These are phyloP conservation scores for Thaleichthys pacificus DNA, from an alignment of 2,797 vertebrate species.

Conservation along the genomic window DNA sequence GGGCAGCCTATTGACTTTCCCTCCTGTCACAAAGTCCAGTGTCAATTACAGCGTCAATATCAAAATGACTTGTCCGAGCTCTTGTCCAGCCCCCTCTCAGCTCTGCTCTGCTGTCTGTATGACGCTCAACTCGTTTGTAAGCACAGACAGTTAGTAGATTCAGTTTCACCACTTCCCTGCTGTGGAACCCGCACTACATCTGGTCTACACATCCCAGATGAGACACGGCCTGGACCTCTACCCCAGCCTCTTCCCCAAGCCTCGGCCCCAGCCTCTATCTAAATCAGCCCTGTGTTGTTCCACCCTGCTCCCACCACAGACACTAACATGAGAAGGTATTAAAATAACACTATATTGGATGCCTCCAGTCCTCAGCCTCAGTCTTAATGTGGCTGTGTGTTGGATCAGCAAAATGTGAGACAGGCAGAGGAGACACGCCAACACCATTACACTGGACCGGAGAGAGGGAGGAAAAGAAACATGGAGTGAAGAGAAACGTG, in stretches of 20 bases:
- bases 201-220: no score
- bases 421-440: conserved; percentile 12
- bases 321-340: neutral
- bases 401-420: conserved; percentile 70
- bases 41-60: conserved; percentile 7
- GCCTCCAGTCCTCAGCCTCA: conserved; percentile 23
- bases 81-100: neutral
- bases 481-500: no score
- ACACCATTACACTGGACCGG: neutral
- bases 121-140: neutral
- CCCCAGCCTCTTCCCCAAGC: no score
- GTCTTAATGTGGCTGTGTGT: conserved; percentile 55
- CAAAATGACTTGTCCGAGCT: neutral
- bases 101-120: neutral
- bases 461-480: neutral
- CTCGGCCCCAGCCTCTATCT: neutral
- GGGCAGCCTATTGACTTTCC: conserved; percentile 9
- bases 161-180: conserved; percentile 19
- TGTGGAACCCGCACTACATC: no score
- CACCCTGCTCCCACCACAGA: neutral
- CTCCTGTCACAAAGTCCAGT: conserved; percentile 9
- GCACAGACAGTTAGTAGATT: conserved; percentile 19
- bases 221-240: no score
- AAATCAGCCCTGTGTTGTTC: conserved; percentile 11
- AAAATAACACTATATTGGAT: conserved; percentile 7